Evolutionary conservation across 1,140 invertebrate genomes (phyloP), one percentile per base, ranked within the genome.

Genomic region (Nylanderia fulva): DNA sequence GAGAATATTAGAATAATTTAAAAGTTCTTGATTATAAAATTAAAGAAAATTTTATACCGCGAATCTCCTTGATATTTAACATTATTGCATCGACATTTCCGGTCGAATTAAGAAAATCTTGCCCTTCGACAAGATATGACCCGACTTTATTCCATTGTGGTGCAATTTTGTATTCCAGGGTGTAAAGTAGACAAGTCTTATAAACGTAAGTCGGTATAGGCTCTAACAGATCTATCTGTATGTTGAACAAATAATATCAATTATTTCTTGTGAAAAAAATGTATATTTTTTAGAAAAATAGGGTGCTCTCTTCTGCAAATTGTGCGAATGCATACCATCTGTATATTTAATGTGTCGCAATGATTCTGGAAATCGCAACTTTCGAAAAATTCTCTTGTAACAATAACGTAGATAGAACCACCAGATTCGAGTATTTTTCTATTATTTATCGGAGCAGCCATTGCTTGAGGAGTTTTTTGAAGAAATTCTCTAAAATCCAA

Each of bases 81-180:
- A 83, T 88, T 7, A 93, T 39, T 58, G 92, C 91, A 83, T 89
- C 79, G 39, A 88, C 52, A 33, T 33, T 68, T 39, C 72, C 61
- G 29, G 72, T 68, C 6, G 84, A 84, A 9, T 76, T 75, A 24
- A 92, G 85, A 80, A 93, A 93, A 74, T 93, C n/a, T 54, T 84
- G 84, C n/a, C 92, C 92, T 36, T 76, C 66, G 36, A 93, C 75
- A 33, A 91, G 90, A 54, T 90, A 91, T 21, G 77, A 64, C 5
- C 83, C 92, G 48, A 93, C 88, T 74, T 89, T 91, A 79, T 93
- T 93, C 93, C 93, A 94, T 15, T 45, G 42, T 4, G 93, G 92
- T 42, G 90, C 86, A 56, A 93, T 33, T 39, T 86, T 91, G 24
- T 88, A 85, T 48, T 91, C 80, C 69, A 93, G 83, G 0, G 90